Conservation (phyloP, 2,797 vertebrate genomes). For the Coregonus ussuriensis region DNA sequence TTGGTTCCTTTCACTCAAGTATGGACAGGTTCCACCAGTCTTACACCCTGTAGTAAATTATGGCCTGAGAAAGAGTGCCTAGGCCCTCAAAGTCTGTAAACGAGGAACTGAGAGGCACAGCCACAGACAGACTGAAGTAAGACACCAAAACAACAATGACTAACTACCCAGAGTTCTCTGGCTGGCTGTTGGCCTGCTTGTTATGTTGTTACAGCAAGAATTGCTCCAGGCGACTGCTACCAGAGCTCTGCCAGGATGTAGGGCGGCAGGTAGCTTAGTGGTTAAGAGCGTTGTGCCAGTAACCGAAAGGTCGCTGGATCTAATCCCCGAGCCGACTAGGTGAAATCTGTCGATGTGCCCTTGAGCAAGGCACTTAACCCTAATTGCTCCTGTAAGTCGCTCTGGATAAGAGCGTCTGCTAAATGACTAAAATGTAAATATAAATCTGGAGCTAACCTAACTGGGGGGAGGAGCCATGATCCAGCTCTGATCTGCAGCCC, state of each 20-base stretch:
- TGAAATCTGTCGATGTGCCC: too few relatives aligned
- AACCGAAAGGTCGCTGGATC: too few relatives aligned
- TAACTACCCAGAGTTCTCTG: slow-evolving; percentile 14
- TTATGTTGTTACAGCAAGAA: slow-evolving; percentile 40
- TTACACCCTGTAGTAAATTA: neutral
- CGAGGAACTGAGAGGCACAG: neutral
- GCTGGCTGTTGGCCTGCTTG: slow-evolving; percentile 26
- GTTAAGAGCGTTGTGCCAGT: too few relatives aligned
- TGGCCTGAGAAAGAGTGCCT: too few relatives aligned
- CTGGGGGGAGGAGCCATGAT: slow-evolving; percentile 20
- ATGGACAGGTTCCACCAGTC: too few relatives aligned
- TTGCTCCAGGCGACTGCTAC: slow-evolving; percentile 25
- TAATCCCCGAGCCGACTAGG: too few relatives aligned
- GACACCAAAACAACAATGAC: slow-evolving; percentile 11
- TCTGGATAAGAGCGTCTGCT: too few relatives aligned
- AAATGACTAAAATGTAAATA: too few relatives aligned
- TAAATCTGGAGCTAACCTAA: slow-evolving; percentile 17
- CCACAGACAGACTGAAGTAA: neutral
- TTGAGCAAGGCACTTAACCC: too few relatives aligned
- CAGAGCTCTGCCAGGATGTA: slow-evolving; percentile 30
- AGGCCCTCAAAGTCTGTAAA: neutral
- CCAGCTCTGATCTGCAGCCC: slow-evolving; percentile 35
- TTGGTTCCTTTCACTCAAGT: too few relatives aligned
- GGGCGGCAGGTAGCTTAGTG: too few relatives aligned
- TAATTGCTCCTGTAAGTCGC: too few relatives aligned